Evolutionary conservation across 2,888 invertebrate genomes (phyloP).

Genomic region (Cryptocheilus praepositus): DNA sequence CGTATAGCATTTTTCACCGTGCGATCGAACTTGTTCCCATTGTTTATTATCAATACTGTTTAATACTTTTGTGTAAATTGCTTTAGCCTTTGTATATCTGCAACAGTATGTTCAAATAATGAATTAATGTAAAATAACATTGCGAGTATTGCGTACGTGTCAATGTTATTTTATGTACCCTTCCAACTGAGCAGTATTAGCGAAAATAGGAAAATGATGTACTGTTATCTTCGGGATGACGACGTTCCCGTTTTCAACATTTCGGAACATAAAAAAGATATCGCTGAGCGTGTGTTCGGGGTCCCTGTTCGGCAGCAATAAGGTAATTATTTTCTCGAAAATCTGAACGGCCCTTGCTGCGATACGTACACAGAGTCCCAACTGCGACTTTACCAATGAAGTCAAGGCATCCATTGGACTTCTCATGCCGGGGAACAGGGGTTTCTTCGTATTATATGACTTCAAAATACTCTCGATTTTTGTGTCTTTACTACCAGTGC

Average conservation of each 20-base stretch:
- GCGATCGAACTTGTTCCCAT: conserved; percentile 45
- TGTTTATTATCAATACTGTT: conserved; percentile 55
- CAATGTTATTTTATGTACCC: conserved; percentile 42
- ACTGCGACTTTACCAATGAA: conserved; percentile 24
- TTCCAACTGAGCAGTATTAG: conserved; percentile 54
- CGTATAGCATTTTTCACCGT: no score
- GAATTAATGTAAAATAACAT: conserved; percentile 8
- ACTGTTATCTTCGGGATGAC: conserved; percentile 52
- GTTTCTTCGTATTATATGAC: conserved; percentile 43
- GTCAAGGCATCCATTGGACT: conserved; percentile 52
- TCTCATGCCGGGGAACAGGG: conserved; percentile 58
- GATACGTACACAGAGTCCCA: conserved; percentile 60
- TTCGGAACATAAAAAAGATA: conserved; percentile 53
- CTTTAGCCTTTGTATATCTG: conserved; percentile 59
- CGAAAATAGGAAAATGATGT: conserved; percentile 64
- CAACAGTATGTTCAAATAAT: conserved; percentile 21
- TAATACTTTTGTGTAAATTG: conserved; percentile 35
- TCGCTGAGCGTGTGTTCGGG: conserved; percentile 54
- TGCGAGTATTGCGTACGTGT: neutral
- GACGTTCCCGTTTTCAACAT: conserved; percentile 55
- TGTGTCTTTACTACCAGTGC: conserved; percentile 46
- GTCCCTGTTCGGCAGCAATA: conserved; percentile 63
- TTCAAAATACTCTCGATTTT: conserved; percentile 51
- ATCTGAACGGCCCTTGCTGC: conserved; percentile 46
- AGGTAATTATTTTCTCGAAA: conserved; percentile 60